A percentile compares a stretch with the other conserved stretches of the same genome.
Conservation (phyloP, 2,888 invertebrate species). For the Zonitis immaculata region DNA sequence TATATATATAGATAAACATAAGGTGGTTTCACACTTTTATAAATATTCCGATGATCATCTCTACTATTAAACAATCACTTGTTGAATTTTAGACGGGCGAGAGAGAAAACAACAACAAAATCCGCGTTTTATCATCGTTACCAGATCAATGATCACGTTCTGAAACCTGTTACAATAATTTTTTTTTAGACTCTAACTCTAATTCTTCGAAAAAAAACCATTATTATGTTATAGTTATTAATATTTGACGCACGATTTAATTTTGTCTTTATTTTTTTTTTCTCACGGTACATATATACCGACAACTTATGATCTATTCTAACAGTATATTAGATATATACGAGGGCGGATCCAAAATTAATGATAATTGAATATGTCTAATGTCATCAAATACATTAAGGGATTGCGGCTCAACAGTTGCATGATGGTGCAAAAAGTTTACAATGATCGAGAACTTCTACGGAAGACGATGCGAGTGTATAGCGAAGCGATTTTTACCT, state of each 20-base stretch:
- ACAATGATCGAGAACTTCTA: too few species aligned
- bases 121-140: background rate
- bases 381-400: too few species aligned
- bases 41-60: too few species aligned
- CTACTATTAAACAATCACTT: too few species aligned
- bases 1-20: background rate
- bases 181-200: background rate
- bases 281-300: background rate
- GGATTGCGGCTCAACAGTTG: too few species aligned
- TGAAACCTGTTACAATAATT: background rate
- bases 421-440: too few species aligned
- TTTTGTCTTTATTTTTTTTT: slow-evolving; percentile 5
- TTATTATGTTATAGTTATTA: slow-evolving; percentile 15
- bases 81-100: too few species aligned
- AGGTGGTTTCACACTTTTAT: background rate
- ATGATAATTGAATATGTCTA: too few species aligned
- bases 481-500: too few species aligned
- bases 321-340: too few species aligned
- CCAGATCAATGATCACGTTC: background rate
- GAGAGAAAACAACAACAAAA: background rate
- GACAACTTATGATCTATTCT: background rate
- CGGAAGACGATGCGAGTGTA: too few species aligned
- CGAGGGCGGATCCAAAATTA: too few species aligned
- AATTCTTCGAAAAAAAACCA: background rate
- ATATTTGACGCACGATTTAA: slow-evolving; percentile 21